Base-by-base conservation (phyloP, 2,888 invertebrate species). In the Cecidostiba fungosa region DNA sequence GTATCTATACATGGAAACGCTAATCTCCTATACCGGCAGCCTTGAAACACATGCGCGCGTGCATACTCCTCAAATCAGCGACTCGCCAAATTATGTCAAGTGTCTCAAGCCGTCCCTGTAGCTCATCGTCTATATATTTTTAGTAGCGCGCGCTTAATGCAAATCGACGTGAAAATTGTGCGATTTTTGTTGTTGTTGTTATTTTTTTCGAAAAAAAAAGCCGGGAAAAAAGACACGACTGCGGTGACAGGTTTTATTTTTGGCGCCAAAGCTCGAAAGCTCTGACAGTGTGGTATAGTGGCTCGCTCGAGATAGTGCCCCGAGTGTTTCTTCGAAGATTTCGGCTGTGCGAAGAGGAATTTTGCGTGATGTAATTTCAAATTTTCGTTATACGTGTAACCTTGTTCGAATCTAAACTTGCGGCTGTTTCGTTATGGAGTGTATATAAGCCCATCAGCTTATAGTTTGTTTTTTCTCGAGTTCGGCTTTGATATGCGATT, bases 31-130 rank as follows among this genome's bases (percentile, higher is more conserved):
- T n/a, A 19, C 50, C 50, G 16, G 4, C n/a, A 59, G 66, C 66
- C 66, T 66, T 66, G 66, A 66, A 66, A 66, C 66, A 26, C 66
- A 29, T 16, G 23, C 8, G 1, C 6, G 29, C 29, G 1, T 23
- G 29, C 29, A 77, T 69, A 54, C 26, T 50, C 32, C 47, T 50
- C 32, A 29, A 47, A 73, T 73, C 23, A 43, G 32, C 12, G 36
- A 10, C 36, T n/a, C 43, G 70, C 76, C 69, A 26, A 84, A 84
- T 80, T 69, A 76, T 84, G 79, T 80, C 76, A 76, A 84, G 79
- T 84, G 66, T 66, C 47, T 79, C 74, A 16, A 54, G 39, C 23
- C 19, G 2, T 54, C 32, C 36, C 4, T 36, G 6, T 6, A 6
- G 36, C 36, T 36, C 39, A 2, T 4, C 54, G 50, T n/a, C 4